phyloP scores from a whole-genome alignment of 2,113 vertebrate genomes.

The Ellobius talpinus region DNA sequence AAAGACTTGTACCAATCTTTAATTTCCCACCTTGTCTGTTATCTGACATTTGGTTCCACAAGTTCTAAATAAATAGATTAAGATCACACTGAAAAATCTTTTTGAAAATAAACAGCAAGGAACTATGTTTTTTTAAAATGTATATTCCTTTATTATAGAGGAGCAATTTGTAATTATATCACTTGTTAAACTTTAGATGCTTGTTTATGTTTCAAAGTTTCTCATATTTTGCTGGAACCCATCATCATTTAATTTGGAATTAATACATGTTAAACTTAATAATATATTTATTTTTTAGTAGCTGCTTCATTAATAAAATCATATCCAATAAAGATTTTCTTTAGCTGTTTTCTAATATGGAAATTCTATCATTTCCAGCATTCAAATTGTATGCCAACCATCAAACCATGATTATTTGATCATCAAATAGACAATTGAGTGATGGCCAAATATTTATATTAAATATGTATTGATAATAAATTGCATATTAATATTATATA shows the following conservation, averaged over 20 bases:
- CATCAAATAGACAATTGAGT: neutral
- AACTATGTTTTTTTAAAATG: neutral
- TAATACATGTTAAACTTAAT: neutral
- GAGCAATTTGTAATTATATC: neutral
- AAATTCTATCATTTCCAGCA: neutral
- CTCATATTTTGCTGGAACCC: neutral
- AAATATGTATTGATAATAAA: neutral
- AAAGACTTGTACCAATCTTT: neutral
- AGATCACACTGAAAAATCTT: neutral
- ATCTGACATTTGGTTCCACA: neutral
- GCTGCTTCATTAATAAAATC: neutral
- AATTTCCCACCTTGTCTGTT: neutral
- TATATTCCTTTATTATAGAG: neutral
- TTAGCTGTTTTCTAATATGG: neutral
- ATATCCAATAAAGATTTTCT: neutral
- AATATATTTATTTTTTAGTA: conserved; percentile 1
- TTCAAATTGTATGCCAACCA: neutral
- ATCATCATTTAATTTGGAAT: conserved; percentile 30
- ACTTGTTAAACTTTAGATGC: neutral
- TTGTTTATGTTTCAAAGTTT: neutral
- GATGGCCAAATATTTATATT: neutral
- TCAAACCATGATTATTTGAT: neutral
- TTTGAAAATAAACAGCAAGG: neutral
- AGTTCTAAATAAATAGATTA: neutral
- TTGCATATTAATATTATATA: neutral